Evolutionary conservation across 2,888 invertebrate species (phyloP).

Genomic region (Callimorpha dominula): DNA sequence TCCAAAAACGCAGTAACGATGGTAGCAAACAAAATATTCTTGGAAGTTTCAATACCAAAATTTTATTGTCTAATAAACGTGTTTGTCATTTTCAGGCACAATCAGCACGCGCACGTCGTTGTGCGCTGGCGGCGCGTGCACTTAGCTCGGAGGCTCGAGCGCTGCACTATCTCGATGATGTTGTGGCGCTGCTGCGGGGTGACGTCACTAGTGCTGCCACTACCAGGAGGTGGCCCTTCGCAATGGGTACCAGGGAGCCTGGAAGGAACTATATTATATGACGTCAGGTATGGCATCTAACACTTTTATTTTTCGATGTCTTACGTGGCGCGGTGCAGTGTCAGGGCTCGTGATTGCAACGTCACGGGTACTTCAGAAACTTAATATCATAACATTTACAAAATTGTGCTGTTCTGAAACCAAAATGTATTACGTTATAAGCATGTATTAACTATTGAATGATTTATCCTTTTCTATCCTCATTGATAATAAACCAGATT

Average conservation of each 20-base stretch:
- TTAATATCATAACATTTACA: no score
- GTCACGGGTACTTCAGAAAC: no score
- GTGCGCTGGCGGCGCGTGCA: conserved; percentile 78
- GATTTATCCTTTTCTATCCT: no score
- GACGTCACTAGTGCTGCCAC: conserved; percentile 73
- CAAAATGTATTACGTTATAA: no score
- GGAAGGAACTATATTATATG: conserved; percentile 77
- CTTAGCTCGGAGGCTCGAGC: conserved; percentile 80
- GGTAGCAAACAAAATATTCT: background rate
- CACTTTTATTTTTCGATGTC: background rate
- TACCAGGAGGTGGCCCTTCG: conserved; percentile 79
- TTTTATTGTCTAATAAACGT: background rate
- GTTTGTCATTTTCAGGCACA: conserved; percentile 61
- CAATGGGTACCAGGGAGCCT: conserved; percentile 68
- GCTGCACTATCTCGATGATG: conserved; percentile 85
- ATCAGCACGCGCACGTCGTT: conserved; percentile 74
- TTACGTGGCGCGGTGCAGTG: no score
- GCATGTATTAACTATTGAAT: no score
- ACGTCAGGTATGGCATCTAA: conserved; percentile 50
- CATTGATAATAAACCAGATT: no score
- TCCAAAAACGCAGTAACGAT: background rate
- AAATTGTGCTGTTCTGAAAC: no score
- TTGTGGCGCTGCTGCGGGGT: conserved; percentile 84
- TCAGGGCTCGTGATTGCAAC: no score
- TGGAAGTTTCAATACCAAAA: background rate